Conservation (phyloP, 2,797 vertebrate species). For the Poeciliopsis turneri region DNA sequence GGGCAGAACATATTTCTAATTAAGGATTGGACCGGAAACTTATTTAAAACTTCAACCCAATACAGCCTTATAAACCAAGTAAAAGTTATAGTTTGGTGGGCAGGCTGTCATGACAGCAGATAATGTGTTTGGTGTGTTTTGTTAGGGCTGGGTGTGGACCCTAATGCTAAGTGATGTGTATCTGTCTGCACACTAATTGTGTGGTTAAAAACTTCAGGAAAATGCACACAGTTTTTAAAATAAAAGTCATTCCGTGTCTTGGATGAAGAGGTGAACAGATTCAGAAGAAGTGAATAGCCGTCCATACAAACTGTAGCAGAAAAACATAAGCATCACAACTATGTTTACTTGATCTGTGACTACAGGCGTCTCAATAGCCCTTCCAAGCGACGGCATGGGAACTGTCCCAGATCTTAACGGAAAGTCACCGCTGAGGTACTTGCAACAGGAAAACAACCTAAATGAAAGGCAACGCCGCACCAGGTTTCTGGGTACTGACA, state of each 20-base stretch:
- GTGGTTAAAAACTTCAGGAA: background rate
- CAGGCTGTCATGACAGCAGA: background rate
- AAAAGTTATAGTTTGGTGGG: background rate
- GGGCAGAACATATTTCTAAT: constrained; percentile 28
- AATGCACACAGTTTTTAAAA: background rate
- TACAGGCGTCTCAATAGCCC: constrained; percentile 52
- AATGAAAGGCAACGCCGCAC: constrained; percentile 64
- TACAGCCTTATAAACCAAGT: background rate
- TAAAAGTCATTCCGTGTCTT: constrained; percentile 2
- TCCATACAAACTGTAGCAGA: constrained; percentile 15
- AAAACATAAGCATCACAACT: constrained; percentile 24
- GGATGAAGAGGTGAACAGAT: constrained; percentile 9
- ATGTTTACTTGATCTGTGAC: constrained; percentile 43
- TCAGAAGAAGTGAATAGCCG: background rate
- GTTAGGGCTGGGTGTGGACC: background rate
- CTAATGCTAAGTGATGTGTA: constrained; percentile 1
- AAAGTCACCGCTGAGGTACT: constrained; percentile 64
- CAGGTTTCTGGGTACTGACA: constrained; percentile 3
- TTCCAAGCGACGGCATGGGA: constrained; percentile 51
- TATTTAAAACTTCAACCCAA: background rate
- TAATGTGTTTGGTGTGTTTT: background rate
- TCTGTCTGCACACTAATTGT: constrained; percentile 2
- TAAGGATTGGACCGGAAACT: background rate
- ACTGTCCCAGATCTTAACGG: constrained; percentile 61
- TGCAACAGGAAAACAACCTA: constrained; percentile 59